These are phyloP conservation scores for Acleris cristana DNA, from an alignment of 2,888 invertebrate genomes.

Conservation along the genomic window DNA sequence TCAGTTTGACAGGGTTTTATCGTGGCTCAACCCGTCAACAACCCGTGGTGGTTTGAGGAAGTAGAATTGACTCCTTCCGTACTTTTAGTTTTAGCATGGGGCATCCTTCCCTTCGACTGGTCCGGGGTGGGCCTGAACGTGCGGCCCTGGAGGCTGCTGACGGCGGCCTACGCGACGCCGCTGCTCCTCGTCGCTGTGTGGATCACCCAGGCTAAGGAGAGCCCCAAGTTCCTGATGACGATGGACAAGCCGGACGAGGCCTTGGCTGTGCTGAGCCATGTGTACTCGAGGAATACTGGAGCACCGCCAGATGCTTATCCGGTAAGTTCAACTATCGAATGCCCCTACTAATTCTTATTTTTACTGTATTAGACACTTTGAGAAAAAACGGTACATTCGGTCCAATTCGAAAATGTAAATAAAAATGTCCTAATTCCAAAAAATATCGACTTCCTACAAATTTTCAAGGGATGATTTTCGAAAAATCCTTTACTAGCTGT, in stretches of 20 bases:
- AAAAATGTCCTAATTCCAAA: no score
- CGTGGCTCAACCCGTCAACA: no score
- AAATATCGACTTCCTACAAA: no score
- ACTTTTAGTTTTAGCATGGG: conserved; percentile 85
- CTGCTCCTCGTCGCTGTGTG: conserved; percentile 73
- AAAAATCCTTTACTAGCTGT: no score
- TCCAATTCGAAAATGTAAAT: no score
- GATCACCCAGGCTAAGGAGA: conserved; percentile 85
- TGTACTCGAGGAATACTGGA: conserved; percentile 65
- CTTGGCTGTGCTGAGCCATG: conserved; percentile 65
- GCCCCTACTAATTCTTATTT: no score
- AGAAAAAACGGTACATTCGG: no score
- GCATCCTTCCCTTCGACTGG: conserved; percentile 83
- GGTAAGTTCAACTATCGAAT: conserved; percentile 51
- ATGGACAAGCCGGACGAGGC: conserved; percentile 85
- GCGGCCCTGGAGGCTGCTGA: conserved; percentile 89
- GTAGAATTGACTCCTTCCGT: no score
- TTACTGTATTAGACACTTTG: no score
- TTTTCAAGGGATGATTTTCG: no score
- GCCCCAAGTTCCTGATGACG: conserved; percentile 89
- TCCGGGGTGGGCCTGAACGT: conserved; percentile 67
- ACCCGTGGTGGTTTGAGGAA: no score
- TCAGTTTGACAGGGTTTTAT: no score
- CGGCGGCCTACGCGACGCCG: conserved; percentile 86
- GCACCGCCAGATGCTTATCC: conserved; percentile 55